Percentiles rank a stretch among this genome's conserved stretches.
Conservation (phyloP, 2,888 invertebrate species). For the Neocrepidodera transversa region DNA sequence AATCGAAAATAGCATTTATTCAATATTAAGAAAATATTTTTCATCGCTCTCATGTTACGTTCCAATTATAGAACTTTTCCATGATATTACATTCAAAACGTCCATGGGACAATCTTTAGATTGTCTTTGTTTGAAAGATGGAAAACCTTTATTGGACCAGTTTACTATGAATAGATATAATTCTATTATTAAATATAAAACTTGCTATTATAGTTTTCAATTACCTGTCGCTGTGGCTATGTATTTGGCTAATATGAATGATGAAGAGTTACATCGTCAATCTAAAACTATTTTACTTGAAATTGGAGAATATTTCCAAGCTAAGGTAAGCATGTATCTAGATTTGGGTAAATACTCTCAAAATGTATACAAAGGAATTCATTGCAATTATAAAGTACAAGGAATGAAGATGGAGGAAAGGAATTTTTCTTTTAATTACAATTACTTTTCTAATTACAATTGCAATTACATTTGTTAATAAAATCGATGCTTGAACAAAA, state of each 20-base stretch:
- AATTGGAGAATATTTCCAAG: slow-evolving; percentile 96
- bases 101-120: slow-evolving; percentile 86
- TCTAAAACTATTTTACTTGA: slow-evolving; percentile 85
- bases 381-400: too few relatives aligned
- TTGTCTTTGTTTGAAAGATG: slow-evolving; percentile 67
- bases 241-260: slow-evolving; percentile 80
- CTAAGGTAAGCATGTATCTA: slow-evolving; percentile 68
- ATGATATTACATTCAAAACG: slow-evolving; percentile 78
- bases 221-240: slow-evolving; percentile 89
- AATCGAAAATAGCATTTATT: slow-evolving; percentile 79
- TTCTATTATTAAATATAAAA: slow-evolving; percentile 90
- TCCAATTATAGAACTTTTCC: slow-evolving; percentile 81
- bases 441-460: too few relatives aligned
- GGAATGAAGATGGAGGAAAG: too few relatives aligned
- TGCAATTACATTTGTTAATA: too few relatives aligned
- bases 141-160: slow-evolving; percentile 69
- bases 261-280: slow-evolving; percentile 82
- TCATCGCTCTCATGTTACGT: slow-evolving; percentile 77
- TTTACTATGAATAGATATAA: slow-evolving; percentile 89
- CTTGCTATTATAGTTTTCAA: slow-evolving; percentile 92
- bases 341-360: too few relatives aligned
- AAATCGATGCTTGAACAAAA: too few relatives aligned
- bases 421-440: too few relatives aligned
- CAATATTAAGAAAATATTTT: slow-evolving; percentile 82
- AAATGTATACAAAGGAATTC: too few relatives aligned